Percentiles rank a stretch among this genome's conserved stretches.
phyloP scores from a whole-genome alignment of 2,797 vertebrate genomes.

The Chrysolophus pictus region DNA sequence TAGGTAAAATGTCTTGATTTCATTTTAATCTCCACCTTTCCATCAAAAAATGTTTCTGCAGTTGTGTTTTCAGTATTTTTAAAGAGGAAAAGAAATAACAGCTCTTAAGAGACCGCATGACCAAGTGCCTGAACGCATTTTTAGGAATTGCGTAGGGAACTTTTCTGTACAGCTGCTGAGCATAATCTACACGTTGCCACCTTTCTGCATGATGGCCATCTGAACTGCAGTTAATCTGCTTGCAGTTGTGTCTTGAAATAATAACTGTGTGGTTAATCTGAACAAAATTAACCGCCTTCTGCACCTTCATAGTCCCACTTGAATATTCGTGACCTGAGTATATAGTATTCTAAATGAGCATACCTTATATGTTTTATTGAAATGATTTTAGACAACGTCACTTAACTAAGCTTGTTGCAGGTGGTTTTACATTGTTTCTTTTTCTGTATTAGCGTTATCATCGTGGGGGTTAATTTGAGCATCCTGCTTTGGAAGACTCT shows the following conservation, averaged over 20 bases:
- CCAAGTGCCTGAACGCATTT: background rate
- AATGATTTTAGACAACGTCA: background rate
- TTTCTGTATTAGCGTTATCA: background rate
- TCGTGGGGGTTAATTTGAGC: background rate
- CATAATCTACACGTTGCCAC: background rate
- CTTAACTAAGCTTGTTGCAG: background rate
- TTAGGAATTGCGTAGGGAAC: background rate
- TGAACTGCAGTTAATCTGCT: background rate
- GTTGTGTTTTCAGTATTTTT: background rate
- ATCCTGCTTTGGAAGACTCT: background rate
- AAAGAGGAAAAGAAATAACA: background rate
- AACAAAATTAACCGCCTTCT: background rate
- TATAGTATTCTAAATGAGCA: background rate
- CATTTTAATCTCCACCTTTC: background rate
- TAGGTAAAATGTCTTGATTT: background rate
- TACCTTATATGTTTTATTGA: background rate
- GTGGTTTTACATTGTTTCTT: background rate
- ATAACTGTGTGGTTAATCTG: background rate
- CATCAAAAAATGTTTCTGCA: background rate
- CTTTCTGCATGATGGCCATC: background rate
- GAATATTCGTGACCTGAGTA: background rate
- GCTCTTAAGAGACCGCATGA: background rate
- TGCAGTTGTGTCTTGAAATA: background rate
- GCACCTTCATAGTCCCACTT: background rate
- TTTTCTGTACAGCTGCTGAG: background rate